These are phyloP conservation scores for Fragum whitleyi DNA, from an alignment of 2,888 invertebrate species.

Conservation along the genomic window DNA sequence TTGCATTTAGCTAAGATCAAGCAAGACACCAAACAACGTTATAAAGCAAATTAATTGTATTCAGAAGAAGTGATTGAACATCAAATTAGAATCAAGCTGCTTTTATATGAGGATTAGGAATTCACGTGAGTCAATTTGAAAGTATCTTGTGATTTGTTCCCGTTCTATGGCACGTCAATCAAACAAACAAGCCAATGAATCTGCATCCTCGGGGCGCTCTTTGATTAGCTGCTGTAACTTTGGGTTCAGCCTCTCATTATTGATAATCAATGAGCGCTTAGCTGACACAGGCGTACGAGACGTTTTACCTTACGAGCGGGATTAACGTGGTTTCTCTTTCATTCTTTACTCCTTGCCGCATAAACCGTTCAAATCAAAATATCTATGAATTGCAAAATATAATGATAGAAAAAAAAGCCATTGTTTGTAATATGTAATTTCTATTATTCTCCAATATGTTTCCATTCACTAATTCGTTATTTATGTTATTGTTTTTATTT, in stretches of 20 bases:
- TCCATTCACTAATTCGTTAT: no score
- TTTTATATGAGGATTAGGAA: constrained; percentile 48
- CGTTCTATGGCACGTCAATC: constrained; percentile 53
- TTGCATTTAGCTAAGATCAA: not conserved
- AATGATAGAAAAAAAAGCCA: no score
- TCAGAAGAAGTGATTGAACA: constrained; percentile 16
- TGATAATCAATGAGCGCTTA: constrained; percentile 23
- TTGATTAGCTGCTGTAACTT: constrained; percentile 67
- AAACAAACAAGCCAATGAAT: constrained; percentile 64
- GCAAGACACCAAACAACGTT: not conserved
- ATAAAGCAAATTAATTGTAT: constrained; percentile 17
- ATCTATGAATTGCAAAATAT: no score
- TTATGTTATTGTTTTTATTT: no score
- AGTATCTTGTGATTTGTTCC: constrained; percentile 59
- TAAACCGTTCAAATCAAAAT: no score
- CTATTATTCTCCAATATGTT: no score
- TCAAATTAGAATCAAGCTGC: constrained; percentile 52
- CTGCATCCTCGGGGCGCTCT: constrained; percentile 60
- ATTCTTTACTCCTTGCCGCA: not conserved
- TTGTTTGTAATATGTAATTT: no score
- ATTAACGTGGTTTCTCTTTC: not conserved
- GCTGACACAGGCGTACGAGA: constrained; percentile 2
- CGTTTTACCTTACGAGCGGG: constrained; percentile 12
- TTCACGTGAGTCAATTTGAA: constrained; percentile 46
- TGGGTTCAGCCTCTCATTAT: constrained; percentile 56